Evolutionary conservation across 2,797 vertebrate species (phyloP).

Genomic region (Clarias laeviceps): DNA sequence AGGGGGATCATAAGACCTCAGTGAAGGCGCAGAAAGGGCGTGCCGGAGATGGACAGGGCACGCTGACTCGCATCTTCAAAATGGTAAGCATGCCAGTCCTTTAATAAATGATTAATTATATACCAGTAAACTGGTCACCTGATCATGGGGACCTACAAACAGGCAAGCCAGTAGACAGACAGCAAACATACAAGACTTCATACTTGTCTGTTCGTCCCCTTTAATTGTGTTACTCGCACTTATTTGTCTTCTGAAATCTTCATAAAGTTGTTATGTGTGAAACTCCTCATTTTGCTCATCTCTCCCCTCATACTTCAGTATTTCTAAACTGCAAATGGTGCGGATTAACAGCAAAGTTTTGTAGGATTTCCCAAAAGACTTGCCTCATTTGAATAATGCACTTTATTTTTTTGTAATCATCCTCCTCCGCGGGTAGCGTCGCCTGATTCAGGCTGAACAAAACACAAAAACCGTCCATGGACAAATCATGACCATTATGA

Average conservation of each 20-base stretch:
- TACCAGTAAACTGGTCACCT: no score
- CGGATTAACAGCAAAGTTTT: not conserved
- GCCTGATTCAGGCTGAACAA: not conserved
- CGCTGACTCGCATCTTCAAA: conserved; percentile 97
- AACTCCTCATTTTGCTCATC: not conserved
- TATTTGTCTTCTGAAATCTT: conserved; percentile 1
- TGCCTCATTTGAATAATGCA: conserved; percentile 19
- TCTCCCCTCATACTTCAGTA: not conserved
- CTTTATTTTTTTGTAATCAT: not conserved
- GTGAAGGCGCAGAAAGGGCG: conserved; percentile 87
- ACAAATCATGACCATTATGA: not conserved
- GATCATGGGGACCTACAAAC: no score
- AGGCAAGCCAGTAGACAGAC: not conserved
- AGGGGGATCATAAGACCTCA: conserved; percentile 89
- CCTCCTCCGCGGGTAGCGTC: not conserved
- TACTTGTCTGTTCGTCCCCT: not conserved
- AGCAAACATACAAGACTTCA: not conserved
- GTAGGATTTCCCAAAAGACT: conserved; percentile 1
- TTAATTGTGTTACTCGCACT: conserved; percentile 17
- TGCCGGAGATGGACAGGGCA: conserved; percentile 87
- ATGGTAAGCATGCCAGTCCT: conserved; percentile 80
- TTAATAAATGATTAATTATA: not conserved
- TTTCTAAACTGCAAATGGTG: not conserved
- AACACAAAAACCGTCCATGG: not conserved
- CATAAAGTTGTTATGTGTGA: not conserved